Percentiles rank a stretch among this genome's conserved stretches.
phyloP scores from a whole-genome alignment of 2,113 vertebrate genomes.

The Centropus bengalensis region DNA sequence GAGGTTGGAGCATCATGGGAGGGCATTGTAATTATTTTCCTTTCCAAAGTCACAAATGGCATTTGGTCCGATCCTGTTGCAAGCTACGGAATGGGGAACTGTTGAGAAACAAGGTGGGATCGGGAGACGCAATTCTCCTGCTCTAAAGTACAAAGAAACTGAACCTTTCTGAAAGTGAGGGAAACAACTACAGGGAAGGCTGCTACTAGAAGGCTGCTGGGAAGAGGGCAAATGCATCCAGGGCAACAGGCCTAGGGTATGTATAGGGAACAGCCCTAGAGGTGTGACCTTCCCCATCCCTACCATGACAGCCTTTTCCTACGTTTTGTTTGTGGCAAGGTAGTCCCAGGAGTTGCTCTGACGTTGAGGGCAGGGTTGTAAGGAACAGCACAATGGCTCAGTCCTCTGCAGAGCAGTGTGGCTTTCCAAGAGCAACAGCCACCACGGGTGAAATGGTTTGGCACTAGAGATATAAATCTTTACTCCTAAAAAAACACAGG shows the following conservation, averaged over 20 bases:
- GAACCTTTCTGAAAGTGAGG: background rate
- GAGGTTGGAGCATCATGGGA: background rate
- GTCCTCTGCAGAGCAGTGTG: background rate
- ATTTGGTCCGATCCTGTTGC: background rate
- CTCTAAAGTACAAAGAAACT: background rate
- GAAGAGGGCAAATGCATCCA: background rate
- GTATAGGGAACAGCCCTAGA: background rate
- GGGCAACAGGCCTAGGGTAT: background rate
- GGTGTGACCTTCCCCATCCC: slow-evolving; percentile 8
- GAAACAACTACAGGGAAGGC: slow-evolving; percentile 25
- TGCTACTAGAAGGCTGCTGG: slow-evolving; percentile 1
- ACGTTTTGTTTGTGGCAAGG: background rate
- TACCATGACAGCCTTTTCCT: background rate
- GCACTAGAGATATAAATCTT: too few species aligned
- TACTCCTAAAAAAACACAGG: background rate
- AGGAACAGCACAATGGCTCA: background rate
- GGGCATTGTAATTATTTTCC: background rate
- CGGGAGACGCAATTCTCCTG: background rate
- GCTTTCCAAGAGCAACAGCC: background rate
- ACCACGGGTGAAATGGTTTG: too few species aligned
- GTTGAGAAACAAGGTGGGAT: background rate
- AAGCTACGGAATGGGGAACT: background rate
- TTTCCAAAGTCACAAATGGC: background rate
- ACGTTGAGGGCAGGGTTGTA: background rate
- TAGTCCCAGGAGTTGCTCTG: background rate